These are phyloP conservation scores for Macquaria ambigua DNA, from an alignment of 2,113 vertebrate species.

Conservation along the genomic window DNA sequence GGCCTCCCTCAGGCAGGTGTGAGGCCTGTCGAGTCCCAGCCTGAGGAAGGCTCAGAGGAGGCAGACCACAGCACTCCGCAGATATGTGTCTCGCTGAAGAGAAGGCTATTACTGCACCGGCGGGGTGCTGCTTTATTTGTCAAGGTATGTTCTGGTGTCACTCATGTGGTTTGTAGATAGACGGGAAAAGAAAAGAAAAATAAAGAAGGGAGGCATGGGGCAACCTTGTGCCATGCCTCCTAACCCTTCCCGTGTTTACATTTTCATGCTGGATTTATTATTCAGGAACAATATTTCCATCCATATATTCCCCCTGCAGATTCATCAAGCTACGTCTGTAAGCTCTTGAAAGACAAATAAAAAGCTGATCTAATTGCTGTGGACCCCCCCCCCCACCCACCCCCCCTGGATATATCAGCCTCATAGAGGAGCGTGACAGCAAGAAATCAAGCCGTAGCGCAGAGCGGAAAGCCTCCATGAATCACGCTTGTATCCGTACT, in stretches of 20 bases:
- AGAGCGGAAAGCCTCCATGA: constrained; percentile 76
- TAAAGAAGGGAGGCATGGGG: not conserved
- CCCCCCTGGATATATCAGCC: constrained; percentile 68
- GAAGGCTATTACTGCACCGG: constrained; percentile 27
- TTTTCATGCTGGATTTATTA: constrained; percentile 55
- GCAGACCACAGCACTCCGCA: constrained; percentile 42
- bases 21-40: constrained; percentile 67
- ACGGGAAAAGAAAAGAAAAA: not conserved
- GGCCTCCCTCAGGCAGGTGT: constrained; percentile 70
- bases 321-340: constrained; percentile 57
- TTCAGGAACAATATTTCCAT: constrained; percentile 55
- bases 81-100: constrained; percentile 31
- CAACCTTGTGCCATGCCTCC: constrained; percentile 6
- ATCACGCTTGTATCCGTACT: constrained; percentile 59
- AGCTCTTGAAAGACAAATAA: constrained; percentile 75
- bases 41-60: constrained; percentile 39
- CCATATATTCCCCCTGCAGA: constrained; percentile 53
- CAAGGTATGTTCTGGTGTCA: constrained; percentile 48
- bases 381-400: constrained; percentile 27
- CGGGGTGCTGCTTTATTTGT: constrained; percentile 45
- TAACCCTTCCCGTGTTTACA: constrained; percentile 29
- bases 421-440: constrained; percentile 72
- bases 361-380: constrained; percentile 79
- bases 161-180: constrained; percentile 37
- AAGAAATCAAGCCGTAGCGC: constrained; percentile 71